Evolutionary conservation across 1,140 invertebrate genomes (phyloP).

Genomic region (Bilobella aurantiaca): DNA sequence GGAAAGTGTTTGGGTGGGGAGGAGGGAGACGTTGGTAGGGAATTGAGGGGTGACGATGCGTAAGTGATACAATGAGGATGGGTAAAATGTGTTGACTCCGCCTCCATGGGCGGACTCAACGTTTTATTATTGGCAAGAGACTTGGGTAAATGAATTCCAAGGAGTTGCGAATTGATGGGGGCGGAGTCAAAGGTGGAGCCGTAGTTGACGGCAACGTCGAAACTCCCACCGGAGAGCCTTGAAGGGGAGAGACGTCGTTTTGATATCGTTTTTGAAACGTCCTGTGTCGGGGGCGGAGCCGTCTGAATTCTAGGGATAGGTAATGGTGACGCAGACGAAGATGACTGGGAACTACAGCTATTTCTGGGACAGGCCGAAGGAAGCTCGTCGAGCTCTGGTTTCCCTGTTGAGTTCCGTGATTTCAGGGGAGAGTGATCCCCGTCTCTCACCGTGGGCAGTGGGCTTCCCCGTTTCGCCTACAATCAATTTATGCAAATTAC

Average conservation of each 20-base stretch:
- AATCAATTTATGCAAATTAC: too few relatives aligned
- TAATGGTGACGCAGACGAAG: background rate
- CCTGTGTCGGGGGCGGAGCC: too few relatives aligned
- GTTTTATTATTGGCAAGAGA: background rate
- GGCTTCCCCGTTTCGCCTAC: background rate
- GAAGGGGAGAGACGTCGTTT: slow-evolving; percentile 28
- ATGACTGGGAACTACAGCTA: slow-evolving; percentile 10
- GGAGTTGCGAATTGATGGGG: slow-evolving; percentile 5
- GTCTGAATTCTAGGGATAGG: slow-evolving; percentile 15
- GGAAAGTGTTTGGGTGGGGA: background rate
- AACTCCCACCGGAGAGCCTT: slow-evolving; percentile 32
- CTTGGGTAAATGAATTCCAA: background rate
- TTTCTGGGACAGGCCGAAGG: background rate
- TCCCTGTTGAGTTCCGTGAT: background rate
- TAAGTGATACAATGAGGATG: background rate
- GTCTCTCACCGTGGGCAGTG: background rate
- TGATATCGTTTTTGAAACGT: too few relatives aligned
- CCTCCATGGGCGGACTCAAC: background rate
- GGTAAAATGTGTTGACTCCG: background rate
- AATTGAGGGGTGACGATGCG: background rate
- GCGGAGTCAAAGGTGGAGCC: slow-evolving; percentile 13
- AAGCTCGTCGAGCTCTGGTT: slow-evolving; percentile 1
- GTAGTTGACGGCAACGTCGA: slow-evolving; percentile 34
- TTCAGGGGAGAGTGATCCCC: background rate
- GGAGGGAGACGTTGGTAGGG: background rate